These are phyloP conservation scores for Steatocranus sp. DNA, from an alignment of 2,797 vertebrate genomes.

Conservation along the genomic window DNA sequence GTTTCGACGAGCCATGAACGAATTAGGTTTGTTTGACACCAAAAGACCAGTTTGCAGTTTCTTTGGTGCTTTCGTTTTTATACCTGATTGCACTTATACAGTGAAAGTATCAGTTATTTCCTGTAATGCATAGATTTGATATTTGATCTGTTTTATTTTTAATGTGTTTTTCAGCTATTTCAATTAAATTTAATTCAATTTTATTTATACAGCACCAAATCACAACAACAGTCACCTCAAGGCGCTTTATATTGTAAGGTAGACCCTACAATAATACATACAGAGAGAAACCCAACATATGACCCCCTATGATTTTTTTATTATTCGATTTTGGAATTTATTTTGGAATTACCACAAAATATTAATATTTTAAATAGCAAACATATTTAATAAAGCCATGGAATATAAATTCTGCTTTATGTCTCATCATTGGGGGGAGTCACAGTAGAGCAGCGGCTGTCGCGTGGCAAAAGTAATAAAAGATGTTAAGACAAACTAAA, in stretches of 20 bases:
- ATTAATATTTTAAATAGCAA: neutral
- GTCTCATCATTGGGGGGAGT: neutral
- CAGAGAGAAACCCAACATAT: neutral
- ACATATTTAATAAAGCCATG: neutral
- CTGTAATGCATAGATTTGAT: neutral
- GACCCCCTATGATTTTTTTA: neutral
- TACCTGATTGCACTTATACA: neutral
- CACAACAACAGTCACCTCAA: neutral
- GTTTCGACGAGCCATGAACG: conserved; percentile 94
- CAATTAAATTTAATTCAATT: fast-evolving
- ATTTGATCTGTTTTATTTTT: neutral
- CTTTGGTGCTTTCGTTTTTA: neutral
- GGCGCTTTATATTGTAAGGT: neutral
- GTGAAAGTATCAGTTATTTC: neutral
- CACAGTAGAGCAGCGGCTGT: neutral
- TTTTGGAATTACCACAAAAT: neutral
- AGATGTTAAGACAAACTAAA: neutral
- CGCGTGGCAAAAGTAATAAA: neutral
- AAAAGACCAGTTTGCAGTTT: neutral
- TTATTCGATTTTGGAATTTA: neutral
- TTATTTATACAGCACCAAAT: neutral
- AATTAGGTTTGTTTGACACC: conserved; percentile 79
- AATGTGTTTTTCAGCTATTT: neutral
- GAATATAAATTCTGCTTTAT: neutral
- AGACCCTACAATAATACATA: neutral